These are phyloP conservation scores for Seladonia tumulorum DNA, from an alignment of 2,888 invertebrate species.

Conservation along the genomic window DNA sequence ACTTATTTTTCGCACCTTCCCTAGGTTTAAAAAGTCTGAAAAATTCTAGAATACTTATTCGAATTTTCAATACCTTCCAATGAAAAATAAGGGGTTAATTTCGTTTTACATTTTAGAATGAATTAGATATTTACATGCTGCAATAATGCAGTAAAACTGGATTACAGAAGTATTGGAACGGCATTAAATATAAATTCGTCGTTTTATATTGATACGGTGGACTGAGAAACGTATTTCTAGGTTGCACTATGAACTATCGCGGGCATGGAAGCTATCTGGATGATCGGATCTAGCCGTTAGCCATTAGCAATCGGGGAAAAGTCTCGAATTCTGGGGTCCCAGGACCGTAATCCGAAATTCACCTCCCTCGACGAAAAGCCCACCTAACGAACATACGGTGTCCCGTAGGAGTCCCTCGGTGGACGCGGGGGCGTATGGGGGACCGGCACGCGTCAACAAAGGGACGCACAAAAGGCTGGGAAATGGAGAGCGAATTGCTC, in stretches of 20 bases:
- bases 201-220: background rate
- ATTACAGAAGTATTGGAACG: too few relatives aligned
- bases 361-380: slow-evolving; percentile 39
- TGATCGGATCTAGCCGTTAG: background rate
- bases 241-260: background rate
- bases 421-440: slow-evolving; percentile 19
- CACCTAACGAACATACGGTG: slow-evolving; percentile 69
- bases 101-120: too few relatives aligned
- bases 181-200: background rate
- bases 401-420: slow-evolving; percentile 47
- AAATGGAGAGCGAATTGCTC: slow-evolving; percentile 81
- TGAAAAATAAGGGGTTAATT: too few relatives aligned
- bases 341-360: slow-evolving; percentile 46
- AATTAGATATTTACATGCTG: too few relatives aligned
- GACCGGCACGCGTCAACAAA: slow-evolving; percentile 74
- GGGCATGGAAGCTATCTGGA: background rate
- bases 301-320: slow-evolving; percentile 7
- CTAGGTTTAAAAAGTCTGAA: too few relatives aligned
- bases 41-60: too few relatives aligned
- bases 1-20: too few relatives aligned
- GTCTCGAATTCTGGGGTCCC: slow-evolving; percentile 3
- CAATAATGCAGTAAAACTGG: too few relatives aligned
- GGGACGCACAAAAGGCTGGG: slow-evolving; percentile 77
- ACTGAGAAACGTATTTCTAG: background rate
- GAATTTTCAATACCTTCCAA: too few relatives aligned